These are phyloP conservation scores for Dryomyza anilis DNA, from an alignment of 2,888 invertebrate genomes.

Conservation along the genomic window DNA sequence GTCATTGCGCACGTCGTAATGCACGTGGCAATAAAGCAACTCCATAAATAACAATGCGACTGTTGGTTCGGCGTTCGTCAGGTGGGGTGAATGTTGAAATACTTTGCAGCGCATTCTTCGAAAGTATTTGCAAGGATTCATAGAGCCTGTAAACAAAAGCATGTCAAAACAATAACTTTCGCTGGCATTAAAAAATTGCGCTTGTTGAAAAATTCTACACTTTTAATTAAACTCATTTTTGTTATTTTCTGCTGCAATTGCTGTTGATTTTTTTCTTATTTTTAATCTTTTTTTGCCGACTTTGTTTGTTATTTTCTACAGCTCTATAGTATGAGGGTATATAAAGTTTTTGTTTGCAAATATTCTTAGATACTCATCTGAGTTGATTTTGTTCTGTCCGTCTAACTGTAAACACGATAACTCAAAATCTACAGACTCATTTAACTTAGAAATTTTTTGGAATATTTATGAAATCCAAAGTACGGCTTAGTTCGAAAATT, in stretches of 20 bases:
- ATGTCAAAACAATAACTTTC: background rate
- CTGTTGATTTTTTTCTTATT: background rate
- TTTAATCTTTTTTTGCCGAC: background rate
- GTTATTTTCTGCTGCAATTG: background rate
- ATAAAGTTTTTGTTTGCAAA: too few relatives aligned
- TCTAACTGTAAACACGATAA: too few relatives aligned
- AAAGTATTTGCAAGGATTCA: too few relatives aligned
- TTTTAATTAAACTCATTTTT: slow-evolving; percentile 15
- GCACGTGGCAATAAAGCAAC: slow-evolving; percentile 35
- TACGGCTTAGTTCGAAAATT: too few relatives aligned
- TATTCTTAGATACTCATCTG: too few relatives aligned
- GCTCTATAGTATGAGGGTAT: too few relatives aligned
- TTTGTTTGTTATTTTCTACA: background rate
- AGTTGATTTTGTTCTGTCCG: too few relatives aligned
- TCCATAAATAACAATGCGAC: slow-evolving; percentile 29
- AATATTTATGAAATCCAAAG: too few relatives aligned
- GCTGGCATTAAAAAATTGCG: background rate
- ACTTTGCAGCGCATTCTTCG: slow-evolving; percentile 6
- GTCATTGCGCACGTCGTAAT: slow-evolving; percentile 27
- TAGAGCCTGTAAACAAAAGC: background rate
- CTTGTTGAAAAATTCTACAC: background rate
- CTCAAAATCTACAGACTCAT: too few relatives aligned
- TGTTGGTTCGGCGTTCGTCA: too few relatives aligned
- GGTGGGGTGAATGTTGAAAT: too few relatives aligned
- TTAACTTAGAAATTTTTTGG: too few relatives aligned